Evolutionary conservation across 2,797 vertebrate species (phyloP).

Genomic region (Oreonectes daqikongensis): DNA sequence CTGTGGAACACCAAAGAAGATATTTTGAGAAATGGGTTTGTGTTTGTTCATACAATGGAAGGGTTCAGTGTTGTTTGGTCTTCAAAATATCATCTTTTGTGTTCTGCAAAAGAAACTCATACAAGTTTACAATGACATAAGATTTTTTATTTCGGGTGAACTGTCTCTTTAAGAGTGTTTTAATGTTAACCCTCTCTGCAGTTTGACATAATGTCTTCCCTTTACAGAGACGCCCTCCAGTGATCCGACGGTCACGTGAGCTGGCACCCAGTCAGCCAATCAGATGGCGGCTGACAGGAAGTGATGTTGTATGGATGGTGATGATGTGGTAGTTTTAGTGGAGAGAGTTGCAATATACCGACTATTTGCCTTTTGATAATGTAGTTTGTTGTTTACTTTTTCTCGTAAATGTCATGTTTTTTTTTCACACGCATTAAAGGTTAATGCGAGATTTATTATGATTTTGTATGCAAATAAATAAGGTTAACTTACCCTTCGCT

Average conservation of each 20-base stretch:
- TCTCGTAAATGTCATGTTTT: conserved; percentile 63
- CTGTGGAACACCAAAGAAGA: too few species aligned
- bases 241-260: conserved; percentile 22
- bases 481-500: background rate
- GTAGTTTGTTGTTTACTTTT: conserved; percentile 74
- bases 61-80: too few species aligned
- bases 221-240: conserved; percentile 67
- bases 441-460: conserved; percentile 47
- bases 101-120: too few species aligned
- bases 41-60: too few species aligned
- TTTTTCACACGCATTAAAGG: conserved; percentile 35
- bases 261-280: conserved; percentile 72
- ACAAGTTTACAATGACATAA: too few species aligned
- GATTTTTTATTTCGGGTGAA: too few species aligned
- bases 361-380: conserved; percentile 80
- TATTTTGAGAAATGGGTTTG: too few species aligned
- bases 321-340: conserved; percentile 61
- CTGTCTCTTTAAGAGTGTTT: background rate
- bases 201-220: conserved; percentile 59
- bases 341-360: conserved; percentile 83
- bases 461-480: conserved; percentile 51
- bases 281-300: conserved; percentile 56
- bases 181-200: conserved; percentile 12
- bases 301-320: conserved; percentile 56
- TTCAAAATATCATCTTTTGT: too few species aligned